Evolutionary conservation across 2,797 vertebrate genomes (phyloP).

Genomic region (Bufotes viridis): DNA sequence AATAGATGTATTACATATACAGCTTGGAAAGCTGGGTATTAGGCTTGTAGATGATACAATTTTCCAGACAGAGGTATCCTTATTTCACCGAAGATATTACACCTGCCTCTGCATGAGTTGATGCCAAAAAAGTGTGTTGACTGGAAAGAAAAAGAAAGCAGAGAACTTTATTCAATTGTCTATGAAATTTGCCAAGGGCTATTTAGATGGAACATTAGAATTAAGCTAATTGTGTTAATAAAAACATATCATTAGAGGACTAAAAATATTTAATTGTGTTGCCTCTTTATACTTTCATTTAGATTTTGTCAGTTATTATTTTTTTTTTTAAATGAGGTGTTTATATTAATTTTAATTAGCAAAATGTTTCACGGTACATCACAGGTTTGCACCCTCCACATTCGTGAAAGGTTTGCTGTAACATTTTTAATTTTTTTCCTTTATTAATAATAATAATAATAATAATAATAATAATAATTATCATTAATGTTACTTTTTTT

Average conservation of each 20-base stretch:
- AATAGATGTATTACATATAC: neutral
- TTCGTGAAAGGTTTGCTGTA: constrained; percentile 16
- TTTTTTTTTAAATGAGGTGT: neutral
- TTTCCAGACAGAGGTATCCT: neutral
- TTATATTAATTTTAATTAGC: constrained; percentile 22
- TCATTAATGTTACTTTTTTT: neutral
- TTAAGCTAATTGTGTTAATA: constrained; percentile 14
- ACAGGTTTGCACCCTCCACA: neutral
- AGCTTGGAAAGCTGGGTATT: neutral
- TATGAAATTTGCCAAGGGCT: constrained; percentile 23
- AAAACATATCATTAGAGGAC: constrained; percentile 11
- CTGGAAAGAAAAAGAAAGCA: constrained; percentile 2
- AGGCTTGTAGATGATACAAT: neutral
- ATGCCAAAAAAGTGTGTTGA: neutral
- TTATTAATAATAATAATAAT: neutral
- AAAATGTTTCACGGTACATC: constrained; percentile 2
- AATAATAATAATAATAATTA: constrained; percentile 20
- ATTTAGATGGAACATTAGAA: constrained; percentile 7
- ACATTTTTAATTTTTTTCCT: neutral
- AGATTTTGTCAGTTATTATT: neutral
- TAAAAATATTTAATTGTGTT: constrained; percentile 16
- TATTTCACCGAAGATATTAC: neutral
- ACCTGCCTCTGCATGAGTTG: neutral
- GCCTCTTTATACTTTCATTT: constrained; percentile 21
- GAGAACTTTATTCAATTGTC: constrained; percentile 21